phyloP scores from a whole-genome alignment of 2,797 vertebrate genomes.

The Gymnoscopelus microlampas region DNA sequence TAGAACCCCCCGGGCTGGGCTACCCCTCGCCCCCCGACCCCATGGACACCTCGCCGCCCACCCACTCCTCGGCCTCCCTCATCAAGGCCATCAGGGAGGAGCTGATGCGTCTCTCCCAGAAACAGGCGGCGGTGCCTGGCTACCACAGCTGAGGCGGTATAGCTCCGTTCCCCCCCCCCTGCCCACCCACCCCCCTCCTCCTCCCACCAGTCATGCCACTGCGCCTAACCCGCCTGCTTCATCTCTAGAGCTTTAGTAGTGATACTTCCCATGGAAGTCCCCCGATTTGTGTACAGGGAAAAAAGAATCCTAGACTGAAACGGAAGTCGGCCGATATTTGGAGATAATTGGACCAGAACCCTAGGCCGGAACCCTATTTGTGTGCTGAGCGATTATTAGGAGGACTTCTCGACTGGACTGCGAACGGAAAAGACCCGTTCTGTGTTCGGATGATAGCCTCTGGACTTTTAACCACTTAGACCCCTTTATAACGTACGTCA shows the following conservation, averaged over 20 bases:
- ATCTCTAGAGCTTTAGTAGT: constrained; percentile 39
- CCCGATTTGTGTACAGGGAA: constrained; percentile 54
- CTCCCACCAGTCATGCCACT: constrained; percentile 64
- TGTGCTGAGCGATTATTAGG: no score
- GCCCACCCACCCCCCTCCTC: constrained; percentile 16
- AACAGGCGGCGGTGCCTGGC: constrained; percentile 90
- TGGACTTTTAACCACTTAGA: background rate
- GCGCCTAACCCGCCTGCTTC: constrained; percentile 53
- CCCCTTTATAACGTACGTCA: no score
- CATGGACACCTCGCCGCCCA: constrained; percentile 86
- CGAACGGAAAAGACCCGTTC: no score
- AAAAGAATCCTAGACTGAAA: constrained; percentile 49
- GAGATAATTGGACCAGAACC: no score
- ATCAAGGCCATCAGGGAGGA: constrained; percentile 99
- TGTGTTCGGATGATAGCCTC: background rate
- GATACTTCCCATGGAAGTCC: constrained; percentile 84
- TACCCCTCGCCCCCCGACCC: constrained; percentile 82
- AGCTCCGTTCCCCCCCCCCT: constrained; percentile 1
- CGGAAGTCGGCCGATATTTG: background rate
- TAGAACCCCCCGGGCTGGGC: constrained; percentile 81
- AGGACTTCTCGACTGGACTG: no score
- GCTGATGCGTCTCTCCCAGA: constrained; percentile 96
- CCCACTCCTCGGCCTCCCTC: constrained; percentile 95
- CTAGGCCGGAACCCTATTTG: no score
- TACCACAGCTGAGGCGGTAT: constrained; percentile 91